Base-by-base conservation (phyloP, 2,797 vertebrate species). In the Falco concolor region DNA sequence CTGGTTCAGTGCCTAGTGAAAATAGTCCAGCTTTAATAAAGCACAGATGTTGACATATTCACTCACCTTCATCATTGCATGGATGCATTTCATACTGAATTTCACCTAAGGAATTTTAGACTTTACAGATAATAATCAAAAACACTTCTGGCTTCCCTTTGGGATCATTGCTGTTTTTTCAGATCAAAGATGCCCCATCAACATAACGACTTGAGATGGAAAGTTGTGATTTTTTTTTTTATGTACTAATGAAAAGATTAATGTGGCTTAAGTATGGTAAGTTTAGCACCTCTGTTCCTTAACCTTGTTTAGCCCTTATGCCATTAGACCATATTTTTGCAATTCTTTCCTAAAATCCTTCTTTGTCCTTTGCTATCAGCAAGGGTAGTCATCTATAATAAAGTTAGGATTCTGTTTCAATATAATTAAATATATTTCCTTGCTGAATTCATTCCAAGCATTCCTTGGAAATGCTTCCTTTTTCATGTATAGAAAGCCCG, bases 71-170 rank as follows among this genome's bases (percentile, higher is more conserved):
- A 96, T 97, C 89, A 83, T 93, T 97, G 97, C 97, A 96, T 97
- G 97, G 97, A 97, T 98, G 98, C 92, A 87, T 98, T 98, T 98
- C 98, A 98, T 98, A 98, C 98, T 97, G 96, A 98, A 98, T 98
- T 98, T 98, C 98, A 98, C 97, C 96, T 97, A 97, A 98, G 98
- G 98, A 98, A 98, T 98, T 98, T 98, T 96, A 96, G 96, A 97
- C 97, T 98, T 98, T 97, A 96, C 97, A 98, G 98, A 98, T 98
- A 98, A 98, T 98, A 98, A 98, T 98, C 98, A 98, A 97, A 98
- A 98, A 28, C 98, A 98, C 93, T 91, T 97, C 78, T 93, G 96
- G 95, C 94, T 98, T 98, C 98, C 97, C 98, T 97, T 97, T 97
- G 98, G 97, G 97, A 98, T 97, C 96, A 96, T 96, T 97, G 96